Evolutionary conservation across 2,888 invertebrate genomes (phyloP).

Genomic region (Watsonalla binaria): DNA sequence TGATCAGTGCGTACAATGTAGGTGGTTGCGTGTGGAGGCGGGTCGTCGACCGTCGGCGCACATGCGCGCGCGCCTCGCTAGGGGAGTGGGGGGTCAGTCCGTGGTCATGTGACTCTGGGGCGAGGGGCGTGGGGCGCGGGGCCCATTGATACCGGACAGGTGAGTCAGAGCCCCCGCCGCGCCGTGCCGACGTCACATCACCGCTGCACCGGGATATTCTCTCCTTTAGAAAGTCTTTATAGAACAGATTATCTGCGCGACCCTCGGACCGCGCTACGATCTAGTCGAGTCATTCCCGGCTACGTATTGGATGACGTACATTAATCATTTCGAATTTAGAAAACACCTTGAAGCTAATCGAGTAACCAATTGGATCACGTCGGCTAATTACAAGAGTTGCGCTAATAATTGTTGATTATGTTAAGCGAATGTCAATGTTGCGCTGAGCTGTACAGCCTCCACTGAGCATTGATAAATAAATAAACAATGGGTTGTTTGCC

Average conservation of each 20-base stretch:
- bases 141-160: conserved; percentile 26
- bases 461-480: no score
- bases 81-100: conserved; percentile 12
- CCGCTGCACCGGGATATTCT: conserved; percentile 9
- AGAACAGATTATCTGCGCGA: neutral
- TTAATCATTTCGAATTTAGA: no score
- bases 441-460: no score
- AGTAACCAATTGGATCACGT: no score
- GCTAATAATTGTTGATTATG: no score
- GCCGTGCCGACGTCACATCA: conserved; percentile 6
- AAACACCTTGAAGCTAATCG: no score
- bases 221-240: conserved; percentile 1
- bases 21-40: conserved; percentile 1
- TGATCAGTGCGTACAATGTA: neutral
- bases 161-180: conserved; percentile 22
- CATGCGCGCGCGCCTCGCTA: conserved; percentile 12
- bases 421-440: no score
- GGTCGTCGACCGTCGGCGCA: conserved; percentile 2
- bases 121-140: conserved; percentile 6
- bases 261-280: no score
- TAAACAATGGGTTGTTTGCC: no score
- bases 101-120: conserved; percentile 39
- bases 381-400: no score
- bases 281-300: no score
- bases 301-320: no score